Base-by-base conservation (phyloP, 2,888 invertebrate genomes). In the Dilophus febrilis region DNA sequence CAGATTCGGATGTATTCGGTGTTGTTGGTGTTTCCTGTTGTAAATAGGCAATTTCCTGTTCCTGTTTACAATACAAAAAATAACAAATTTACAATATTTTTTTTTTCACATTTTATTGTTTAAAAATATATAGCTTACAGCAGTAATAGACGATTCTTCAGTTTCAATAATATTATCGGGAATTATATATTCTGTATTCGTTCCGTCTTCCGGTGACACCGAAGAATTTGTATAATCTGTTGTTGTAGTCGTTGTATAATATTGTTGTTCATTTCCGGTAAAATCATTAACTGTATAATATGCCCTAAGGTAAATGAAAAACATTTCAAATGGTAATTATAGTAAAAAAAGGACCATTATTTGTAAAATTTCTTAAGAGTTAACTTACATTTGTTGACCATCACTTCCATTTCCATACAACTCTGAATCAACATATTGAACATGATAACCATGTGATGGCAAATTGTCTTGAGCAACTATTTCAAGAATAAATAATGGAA, bases 401-500 rank as follows among this genome's bases (percentile, higher is more conserved):
- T 72, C 73, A 47, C 66, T 63, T 64, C 74, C 54, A 54, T 72
- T 60, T 64, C 77, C 55, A 64, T 70, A 70, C 59, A 79, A 53
- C 64, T 74, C 68, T 2, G 78, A 74, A 56, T 79, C 79, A 50
- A 79, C 77, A 67, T 79, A 79, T 58, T 79, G 79, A 52, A 79
- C 77, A 56, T 79, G 78, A 54, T 79, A 79, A 35, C 44, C 46
- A 16, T 59, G 59, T 18, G 52, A 49, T 13, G 51, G 52, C 34
- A 45, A 45, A 37, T 47, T 48, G 44, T 63, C 63, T 46, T 63
- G 57, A 30, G 63, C 58, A 46, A 63, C 63, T n/a, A n/a, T n/a
- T n/a, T n/a, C n/a, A n/a, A n/a, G n/a, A n/a, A n/a, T n/a, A n/a
- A n/a, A n/a, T n/a, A n/a, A n/a, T n/a, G n/a, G n/a, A n/a, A n/a